A percentile compares a stretch with the other conserved stretches of the same genome.
Evolutionary conservation across 2,797 vertebrate species (phyloP).

Genomic region (Acanthornis magna): DNA sequence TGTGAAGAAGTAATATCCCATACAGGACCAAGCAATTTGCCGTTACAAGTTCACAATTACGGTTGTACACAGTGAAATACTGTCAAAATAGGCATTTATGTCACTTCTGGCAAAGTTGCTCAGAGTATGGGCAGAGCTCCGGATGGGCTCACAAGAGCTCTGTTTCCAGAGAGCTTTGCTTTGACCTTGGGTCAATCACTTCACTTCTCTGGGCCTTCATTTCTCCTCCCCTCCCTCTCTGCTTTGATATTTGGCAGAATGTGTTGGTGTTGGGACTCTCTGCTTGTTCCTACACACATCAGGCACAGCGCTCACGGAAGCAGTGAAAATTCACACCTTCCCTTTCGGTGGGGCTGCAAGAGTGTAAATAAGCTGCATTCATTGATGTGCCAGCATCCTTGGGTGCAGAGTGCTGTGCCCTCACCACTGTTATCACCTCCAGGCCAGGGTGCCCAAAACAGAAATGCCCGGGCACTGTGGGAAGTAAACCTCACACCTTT

Average conservation of each 20-base stretch:
- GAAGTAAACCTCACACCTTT: neutral
- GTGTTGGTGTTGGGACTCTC: fast-evolving
- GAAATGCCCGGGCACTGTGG: neutral
- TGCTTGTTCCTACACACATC: neutral
- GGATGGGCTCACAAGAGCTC: neutral
- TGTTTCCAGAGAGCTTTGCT: neutral
- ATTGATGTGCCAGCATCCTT: neutral
- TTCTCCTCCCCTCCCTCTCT: neutral
- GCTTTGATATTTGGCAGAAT: neutral
- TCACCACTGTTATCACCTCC: neutral
- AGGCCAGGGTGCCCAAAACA: neutral
- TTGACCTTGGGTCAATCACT: neutral
- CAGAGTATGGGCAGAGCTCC: fast-evolving
- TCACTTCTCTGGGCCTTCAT: neutral
- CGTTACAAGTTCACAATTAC: neutral
- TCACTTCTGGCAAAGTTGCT: neutral
- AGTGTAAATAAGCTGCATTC: neutral
- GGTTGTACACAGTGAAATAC: neutral
- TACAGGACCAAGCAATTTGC: neutral
- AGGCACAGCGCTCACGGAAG: neutral
- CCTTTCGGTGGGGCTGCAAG: neutral
- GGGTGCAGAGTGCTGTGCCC: neutral
- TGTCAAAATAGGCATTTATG: neutral
- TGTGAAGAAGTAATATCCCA: neutral
- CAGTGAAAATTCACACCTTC: neutral